Evolutionary conservation across 2,113 vertebrate species (phyloP), one percentile per base, ranked within the genome.

Genomic region (Centropus bengalensis): DNA sequence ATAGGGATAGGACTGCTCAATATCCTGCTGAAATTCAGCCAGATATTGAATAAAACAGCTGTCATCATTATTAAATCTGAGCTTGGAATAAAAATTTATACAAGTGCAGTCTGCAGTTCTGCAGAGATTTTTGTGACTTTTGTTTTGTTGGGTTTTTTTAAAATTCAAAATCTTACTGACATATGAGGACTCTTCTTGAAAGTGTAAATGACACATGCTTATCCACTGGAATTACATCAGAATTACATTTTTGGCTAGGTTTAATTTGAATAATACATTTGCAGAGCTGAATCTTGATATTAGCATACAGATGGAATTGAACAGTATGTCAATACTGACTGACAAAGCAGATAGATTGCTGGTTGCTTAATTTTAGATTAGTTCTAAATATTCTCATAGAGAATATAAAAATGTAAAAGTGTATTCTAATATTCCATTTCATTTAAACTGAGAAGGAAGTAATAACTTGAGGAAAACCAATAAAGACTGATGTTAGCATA

Each of bases 241-340:
- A 93, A 67, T 40, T 95, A 91, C 47, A 88, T 97, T 96, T 92
- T 88, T 94, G 89, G 62, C 47, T 91, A 95, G 40, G 56, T 94
- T 96, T 90, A 91, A 93, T 97, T 96, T 94, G 89, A 96, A 93
- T 87, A 95, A 94, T 95, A 76, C 22, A 94, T 96, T 96, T 97
- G 47, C 69, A 87, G 91, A 91, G 92, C 95, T 77, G 86, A 96
- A 96, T 97, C 58, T 95, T 88, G 23, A 82, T 97, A 98, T 98
- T 98, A 97, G 76, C 97, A 98, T 98, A 97, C 84, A 98, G 95
- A 98, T 96, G 84, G 93, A 97, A 96, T 80, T 96, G 94, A 97
- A 93, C 88, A 96, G 81, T 97, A 87, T 96, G 95, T 97, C 96
- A 97, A 96, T 96, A 97, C 60, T 96, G 95, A 97, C 96, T 97